Evolutionary conservation across 2,113 vertebrate species (phyloP).

Genomic region (Terrapene triunguis): DNA sequence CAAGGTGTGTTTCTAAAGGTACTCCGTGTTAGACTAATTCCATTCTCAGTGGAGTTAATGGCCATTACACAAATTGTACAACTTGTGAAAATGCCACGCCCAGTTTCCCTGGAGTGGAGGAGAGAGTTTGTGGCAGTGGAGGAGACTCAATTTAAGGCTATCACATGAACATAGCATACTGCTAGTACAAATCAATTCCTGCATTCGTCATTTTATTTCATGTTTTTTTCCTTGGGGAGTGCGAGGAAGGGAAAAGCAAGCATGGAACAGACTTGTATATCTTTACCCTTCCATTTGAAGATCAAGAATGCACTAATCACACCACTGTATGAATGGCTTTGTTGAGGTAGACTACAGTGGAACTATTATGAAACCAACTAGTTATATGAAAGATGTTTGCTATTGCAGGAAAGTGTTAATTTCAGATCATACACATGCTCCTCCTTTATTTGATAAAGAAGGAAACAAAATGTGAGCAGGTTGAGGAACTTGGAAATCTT

Average conservation of each 20-base stretch:
- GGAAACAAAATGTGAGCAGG: neutral
- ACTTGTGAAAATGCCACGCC: neutral
- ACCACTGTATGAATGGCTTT: neutral
- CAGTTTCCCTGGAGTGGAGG: neutral
- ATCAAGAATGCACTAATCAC: neutral
- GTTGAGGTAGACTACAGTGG: neutral
- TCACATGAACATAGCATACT: neutral
- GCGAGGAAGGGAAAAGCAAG: neutral
- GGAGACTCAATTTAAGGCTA: neutral
- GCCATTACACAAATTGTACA: neutral
- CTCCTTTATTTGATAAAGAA: neutral
- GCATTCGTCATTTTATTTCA: accelerated
- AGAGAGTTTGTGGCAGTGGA: neutral
- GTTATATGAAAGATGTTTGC: neutral
- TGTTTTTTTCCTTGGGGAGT: neutral
- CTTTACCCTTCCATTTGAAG: neutral
- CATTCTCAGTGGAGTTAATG: neutral
- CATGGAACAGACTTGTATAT: neutral
- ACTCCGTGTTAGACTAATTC: neutral
- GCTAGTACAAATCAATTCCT: neutral
- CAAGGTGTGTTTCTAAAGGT: neutral
- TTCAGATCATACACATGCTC: neutral
- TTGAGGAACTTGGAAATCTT: neutral
- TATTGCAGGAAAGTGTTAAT: neutral
- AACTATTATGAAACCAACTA: neutral